These are phyloP conservation scores for Babylonia areolata DNA, from an alignment of 1,140 invertebrate genomes.

Conservation along the genomic window DNA sequence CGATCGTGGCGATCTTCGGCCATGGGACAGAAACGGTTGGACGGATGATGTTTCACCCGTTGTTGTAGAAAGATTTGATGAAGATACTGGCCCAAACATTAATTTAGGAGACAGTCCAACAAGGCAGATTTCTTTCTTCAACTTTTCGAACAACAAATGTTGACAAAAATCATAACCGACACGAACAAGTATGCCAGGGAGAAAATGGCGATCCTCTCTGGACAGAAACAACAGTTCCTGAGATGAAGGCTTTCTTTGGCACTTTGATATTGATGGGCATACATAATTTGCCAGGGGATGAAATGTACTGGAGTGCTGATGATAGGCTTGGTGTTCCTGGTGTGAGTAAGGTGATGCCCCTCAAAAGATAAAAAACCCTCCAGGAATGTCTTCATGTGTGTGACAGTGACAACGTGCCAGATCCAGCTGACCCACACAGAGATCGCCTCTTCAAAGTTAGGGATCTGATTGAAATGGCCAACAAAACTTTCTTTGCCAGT, in stretches of 20 bases:
- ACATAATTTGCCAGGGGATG: background rate
- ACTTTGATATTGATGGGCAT: background rate
- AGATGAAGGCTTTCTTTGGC: background rate
- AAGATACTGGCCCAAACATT: too few relatives aligned
- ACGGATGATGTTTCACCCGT: too few relatives aligned
- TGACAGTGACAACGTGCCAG: background rate
- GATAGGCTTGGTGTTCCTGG: background rate
- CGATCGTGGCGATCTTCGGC: too few relatives aligned
- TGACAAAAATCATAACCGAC: background rate
- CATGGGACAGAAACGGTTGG: too few relatives aligned
- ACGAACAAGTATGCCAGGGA: background rate
- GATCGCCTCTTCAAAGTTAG: slow-evolving; percentile 24
- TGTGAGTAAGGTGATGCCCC: slow-evolving; percentile 5
- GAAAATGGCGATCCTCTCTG: background rate
- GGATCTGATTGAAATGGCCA: background rate
- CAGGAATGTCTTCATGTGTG: background rate
- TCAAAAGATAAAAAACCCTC: background rate
- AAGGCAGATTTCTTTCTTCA: too few relatives aligned
- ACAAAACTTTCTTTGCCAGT: slow-evolving; percentile 3
- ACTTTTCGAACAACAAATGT: too few relatives aligned
- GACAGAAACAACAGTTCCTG: background rate
- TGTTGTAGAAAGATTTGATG: too few relatives aligned
- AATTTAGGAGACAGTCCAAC: too few relatives aligned
- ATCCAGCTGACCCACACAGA: background rate
- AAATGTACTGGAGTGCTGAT: background rate